Conservation (phyloP, 2,888 invertebrate genomes). For the Uropetala carovei region DNA sequence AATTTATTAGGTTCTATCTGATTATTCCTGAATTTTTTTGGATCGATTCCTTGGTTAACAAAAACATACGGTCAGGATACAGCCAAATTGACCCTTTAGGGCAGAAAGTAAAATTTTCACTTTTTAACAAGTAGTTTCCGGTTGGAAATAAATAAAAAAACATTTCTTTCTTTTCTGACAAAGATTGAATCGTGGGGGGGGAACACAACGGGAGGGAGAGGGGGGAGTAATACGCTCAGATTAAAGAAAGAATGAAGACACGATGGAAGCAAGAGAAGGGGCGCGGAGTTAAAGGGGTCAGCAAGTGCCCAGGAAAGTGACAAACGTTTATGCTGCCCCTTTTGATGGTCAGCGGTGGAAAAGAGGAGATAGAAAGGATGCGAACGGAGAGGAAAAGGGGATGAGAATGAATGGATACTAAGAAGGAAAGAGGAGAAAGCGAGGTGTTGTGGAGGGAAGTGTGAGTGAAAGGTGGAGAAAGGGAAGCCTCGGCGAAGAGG, state of each 20-base stretch:
- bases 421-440: background rate
- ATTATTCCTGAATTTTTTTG: no score
- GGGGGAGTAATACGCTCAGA: background rate
- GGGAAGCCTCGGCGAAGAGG: background rate
- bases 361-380: background rate
- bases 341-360: slow-evolving; percentile 29
- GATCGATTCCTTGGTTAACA: no score
- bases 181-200: background rate
- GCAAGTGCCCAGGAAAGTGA: slow-evolving; percentile 40
- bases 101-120: background rate
- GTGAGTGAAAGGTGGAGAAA: background rate
- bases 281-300: slow-evolving; percentile 28
- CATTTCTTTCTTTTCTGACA: background rate
- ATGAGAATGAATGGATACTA: background rate
- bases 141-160: background rate
- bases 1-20: no score
- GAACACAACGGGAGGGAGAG: background rate
- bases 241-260: background rate
- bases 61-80: background rate
- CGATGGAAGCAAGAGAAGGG: background rate
- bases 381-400: no score
- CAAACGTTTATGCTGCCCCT: background rate
- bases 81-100: background rate
- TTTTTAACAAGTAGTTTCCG: background rate
- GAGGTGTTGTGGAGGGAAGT: background rate